These are phyloP conservation scores for Regulus satrapa DNA, from an alignment of 2,113 vertebrate genomes.

Conservation along the genomic window DNA sequence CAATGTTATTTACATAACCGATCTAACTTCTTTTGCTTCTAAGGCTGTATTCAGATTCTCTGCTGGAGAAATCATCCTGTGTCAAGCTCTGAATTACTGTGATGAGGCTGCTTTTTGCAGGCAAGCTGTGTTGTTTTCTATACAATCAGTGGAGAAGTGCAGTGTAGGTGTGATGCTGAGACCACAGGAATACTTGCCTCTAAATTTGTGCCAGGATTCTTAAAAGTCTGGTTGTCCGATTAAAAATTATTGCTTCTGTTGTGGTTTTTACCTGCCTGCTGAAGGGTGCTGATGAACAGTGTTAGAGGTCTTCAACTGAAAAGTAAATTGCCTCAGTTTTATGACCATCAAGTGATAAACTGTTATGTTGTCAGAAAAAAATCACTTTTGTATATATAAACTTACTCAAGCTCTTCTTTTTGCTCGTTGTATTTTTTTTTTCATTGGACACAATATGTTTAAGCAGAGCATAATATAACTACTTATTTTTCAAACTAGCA, in stretches of 20 bases:
- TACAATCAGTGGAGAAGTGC: neutral
- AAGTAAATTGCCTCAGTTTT: neutral
- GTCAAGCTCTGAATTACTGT: neutral
- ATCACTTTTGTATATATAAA: neutral
- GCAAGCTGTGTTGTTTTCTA: neutral
- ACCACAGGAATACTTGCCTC: neutral
- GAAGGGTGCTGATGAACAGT: neutral
- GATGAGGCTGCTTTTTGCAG: neutral
- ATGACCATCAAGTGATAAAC: neutral
- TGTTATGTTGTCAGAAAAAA: neutral
- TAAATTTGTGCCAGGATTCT: neutral
- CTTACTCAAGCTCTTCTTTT: neutral
- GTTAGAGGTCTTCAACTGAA: neutral
- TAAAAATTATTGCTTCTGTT: neutral
- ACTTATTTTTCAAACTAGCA: neutral
- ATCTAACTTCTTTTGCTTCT: neutral
- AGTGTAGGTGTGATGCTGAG: neutral
- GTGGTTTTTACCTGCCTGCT: neutral
- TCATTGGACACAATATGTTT: neutral
- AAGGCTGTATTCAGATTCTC: neutral
- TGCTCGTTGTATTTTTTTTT: neutral
- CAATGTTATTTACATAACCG: neutral
- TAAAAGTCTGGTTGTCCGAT: accelerated
- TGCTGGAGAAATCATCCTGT: accelerated
- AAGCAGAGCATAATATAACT: neutral